A percentile compares a stretch with the other conserved stretches of the same genome.
Evolutionary conservation across 2,113 vertebrate species (phyloP).

Genomic region (Rhabdomys dilectus): DNA sequence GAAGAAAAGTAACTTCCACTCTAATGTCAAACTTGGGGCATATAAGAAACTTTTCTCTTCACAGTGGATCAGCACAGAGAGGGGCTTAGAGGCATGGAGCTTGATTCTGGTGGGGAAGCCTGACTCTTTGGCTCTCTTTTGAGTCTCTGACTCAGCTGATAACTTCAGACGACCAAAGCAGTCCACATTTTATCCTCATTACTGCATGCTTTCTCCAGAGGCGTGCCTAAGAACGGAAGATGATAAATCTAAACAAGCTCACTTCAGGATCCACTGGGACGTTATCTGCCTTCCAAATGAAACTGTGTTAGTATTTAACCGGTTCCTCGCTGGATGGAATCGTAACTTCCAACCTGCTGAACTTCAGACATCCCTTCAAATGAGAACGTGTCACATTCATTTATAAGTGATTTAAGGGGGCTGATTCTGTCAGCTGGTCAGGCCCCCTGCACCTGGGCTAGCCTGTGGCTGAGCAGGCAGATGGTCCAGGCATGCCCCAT

Average conservation of each 20-base stretch:
- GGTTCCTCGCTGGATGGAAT: background rate
- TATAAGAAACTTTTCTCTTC: slow-evolving; percentile 39
- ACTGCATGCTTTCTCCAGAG: background rate
- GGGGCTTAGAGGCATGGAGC: slow-evolving; percentile 66
- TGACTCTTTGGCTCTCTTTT: background rate
- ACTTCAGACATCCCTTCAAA: background rate
- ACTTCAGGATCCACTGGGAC: background rate
- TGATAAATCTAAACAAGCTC: background rate
- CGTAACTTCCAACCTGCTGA: accelerated
- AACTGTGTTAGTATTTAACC: background rate
- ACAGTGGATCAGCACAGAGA: slow-evolving; percentile 68
- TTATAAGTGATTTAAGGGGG: background rate
- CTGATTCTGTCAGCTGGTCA: background rate
- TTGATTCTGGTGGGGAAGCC: slow-evolving; percentile 76
- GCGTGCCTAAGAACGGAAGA: background rate
- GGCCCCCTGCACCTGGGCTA: background rate
- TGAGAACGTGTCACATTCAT: background rate
- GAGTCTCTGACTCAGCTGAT: slow-evolving; percentile 15
- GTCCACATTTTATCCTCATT: slow-evolving; percentile 28
- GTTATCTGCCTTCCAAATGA: background rate
- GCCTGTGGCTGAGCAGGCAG: no score
- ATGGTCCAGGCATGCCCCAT: no score
- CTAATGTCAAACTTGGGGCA: slow-evolving; percentile 26
- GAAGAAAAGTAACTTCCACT: background rate
- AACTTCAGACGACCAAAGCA: slow-evolving; percentile 67